Percentiles rank a stretch among this genome's conserved stretches.
Evolutionary conservation across 1,140 invertebrate genomes (phyloP).

Genomic region (Drosophila carrolli): DNA sequence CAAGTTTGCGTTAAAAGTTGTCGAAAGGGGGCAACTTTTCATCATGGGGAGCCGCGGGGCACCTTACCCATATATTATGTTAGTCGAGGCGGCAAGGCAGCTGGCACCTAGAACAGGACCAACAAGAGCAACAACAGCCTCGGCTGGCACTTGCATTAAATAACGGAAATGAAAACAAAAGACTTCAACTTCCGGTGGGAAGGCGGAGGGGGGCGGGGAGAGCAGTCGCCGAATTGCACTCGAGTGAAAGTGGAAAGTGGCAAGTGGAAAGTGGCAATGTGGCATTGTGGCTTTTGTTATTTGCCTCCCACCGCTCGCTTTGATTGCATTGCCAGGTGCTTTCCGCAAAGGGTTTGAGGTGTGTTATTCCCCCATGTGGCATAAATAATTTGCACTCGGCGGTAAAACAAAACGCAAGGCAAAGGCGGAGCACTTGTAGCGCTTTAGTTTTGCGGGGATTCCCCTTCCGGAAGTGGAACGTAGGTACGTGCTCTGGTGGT

Average conservation of each 20-base stretch:
- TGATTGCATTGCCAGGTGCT: constrained; percentile 66
- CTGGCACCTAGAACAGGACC: constrained; percentile 46
- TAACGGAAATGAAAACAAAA: constrained; percentile 82
- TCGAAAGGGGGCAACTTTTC: constrained; percentile 57
- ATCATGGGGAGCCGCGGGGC: constrained; percentile 24
- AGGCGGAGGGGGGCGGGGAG: background rate
- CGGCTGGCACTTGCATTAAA: constrained; percentile 74
- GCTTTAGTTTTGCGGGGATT: constrained; percentile 32
- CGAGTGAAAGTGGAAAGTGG: constrained; percentile 73
- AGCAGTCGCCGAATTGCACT: constrained; percentile 58
- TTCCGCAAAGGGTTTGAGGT: constrained; percentile 4
- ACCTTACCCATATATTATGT: constrained; percentile 67
- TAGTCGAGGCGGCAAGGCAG: constrained; percentile 66
- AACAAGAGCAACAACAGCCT: constrained; percentile 48
- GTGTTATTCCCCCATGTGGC: constrained; percentile 59
- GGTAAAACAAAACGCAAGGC: constrained; percentile 63
- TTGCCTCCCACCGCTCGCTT: constrained; percentile 55
- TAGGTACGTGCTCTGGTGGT: constrained; percentile 21
- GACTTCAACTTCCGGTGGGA: constrained; percentile 71
- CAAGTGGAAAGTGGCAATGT: constrained; percentile 62
- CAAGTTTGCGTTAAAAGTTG: constrained; percentile 74
- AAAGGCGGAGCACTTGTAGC: constrained; percentile 59
- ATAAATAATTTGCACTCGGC: constrained; percentile 79
- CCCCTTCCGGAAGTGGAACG: constrained; percentile 6
- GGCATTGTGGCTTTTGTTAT: constrained; percentile 71